Base-by-base conservation (phyloP, 2,888 invertebrate genomes). In the Parnassius glacialis region DNA sequence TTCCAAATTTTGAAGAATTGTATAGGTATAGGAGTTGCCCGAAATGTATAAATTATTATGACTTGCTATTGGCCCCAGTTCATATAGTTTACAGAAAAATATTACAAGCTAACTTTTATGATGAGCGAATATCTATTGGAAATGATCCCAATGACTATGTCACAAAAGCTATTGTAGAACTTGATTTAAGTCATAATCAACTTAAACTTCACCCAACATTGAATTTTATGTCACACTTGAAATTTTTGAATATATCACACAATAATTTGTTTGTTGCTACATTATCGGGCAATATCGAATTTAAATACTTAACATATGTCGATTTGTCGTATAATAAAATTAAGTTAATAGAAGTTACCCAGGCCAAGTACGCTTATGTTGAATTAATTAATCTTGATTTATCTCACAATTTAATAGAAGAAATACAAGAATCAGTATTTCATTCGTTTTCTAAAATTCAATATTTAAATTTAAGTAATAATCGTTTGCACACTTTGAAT, bases 311-410 rank as follows among this genome's bases (percentile, higher is more conserved):
- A 34, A 62, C 34, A 34, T 71, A 74, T 59, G 67, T 87, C 42
- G 78, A 87, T 70, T 72, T 81, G 9, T 88, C 88, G 0, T 66
- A 80, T 59, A 88, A 87, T 61, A 68, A 47, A 5, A 84, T 88
- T 11, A 70, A 54, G 45, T 61, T 68, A 43, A 75, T 85, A 12
- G 57, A 64, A 57, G 61, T 73, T 0, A 52, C 65, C 13, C 45
- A 62, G 2, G 58, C 51, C 12, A 41, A 70, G 16, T 54, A 68
- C 43, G 47, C 60, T 2, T 85, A 70, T 55, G 69, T 13, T 13
- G 69, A 64, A 0, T 61, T 87, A n/a, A 70, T 64, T 43, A 73
- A 61, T 34, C 65, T 87, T 10, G 76, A 84, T 60, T 65, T 87
- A 16, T 81, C 86, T 0, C 68, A 83, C 59, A 87, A 87, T 65